phyloP scores from a whole-genome alignment of 1,140 invertebrate genomes.

The Hylaeus anthracinus region DNA sequence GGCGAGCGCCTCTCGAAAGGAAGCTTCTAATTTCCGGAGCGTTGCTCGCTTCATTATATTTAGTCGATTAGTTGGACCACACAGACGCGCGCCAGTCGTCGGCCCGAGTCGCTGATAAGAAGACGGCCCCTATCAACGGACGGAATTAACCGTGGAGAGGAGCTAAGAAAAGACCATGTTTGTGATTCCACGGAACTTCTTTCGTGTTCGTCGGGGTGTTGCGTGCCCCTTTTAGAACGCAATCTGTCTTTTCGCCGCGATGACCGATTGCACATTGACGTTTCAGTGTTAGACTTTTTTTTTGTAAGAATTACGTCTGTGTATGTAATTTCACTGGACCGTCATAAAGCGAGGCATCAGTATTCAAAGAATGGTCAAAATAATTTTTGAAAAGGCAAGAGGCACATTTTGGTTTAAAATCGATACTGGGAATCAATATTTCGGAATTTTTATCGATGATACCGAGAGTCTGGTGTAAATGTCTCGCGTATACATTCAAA shows the following conservation, averaged over 20 bases:
- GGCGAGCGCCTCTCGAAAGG: neutral
- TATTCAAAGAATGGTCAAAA: too few relatives aligned
- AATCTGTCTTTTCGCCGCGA: neutral
- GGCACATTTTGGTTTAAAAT: too few relatives aligned
- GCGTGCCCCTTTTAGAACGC: constrained; percentile 10
- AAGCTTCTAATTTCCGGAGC: neutral
- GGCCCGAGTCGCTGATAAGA: constrained; percentile 23
- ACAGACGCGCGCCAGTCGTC: neutral
- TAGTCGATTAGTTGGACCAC: constrained; percentile 18
- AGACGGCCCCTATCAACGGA: constrained; percentile 14
- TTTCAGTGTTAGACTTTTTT: neutral
- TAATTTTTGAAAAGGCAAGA: too few relatives aligned
- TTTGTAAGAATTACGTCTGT: neutral
- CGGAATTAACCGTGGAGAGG: constrained; percentile 35
- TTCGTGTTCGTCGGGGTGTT: constrained; percentile 9
- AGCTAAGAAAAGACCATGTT: constrained; percentile 39
- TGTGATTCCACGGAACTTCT: constrained; percentile 5
- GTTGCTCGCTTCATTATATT: neutral
- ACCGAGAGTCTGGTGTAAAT: too few relatives aligned
- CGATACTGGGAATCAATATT: too few relatives aligned
- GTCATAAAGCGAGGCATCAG: too few relatives aligned
- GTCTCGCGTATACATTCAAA: too few relatives aligned
- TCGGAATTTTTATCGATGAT: too few relatives aligned
- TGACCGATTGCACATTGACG: neutral
- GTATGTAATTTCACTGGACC: too few relatives aligned